Percentiles rank a stretch among this genome's conserved stretches.
Conservation (phyloP, 2,797 vertebrate species). For the Syncerus caffer region DNA sequence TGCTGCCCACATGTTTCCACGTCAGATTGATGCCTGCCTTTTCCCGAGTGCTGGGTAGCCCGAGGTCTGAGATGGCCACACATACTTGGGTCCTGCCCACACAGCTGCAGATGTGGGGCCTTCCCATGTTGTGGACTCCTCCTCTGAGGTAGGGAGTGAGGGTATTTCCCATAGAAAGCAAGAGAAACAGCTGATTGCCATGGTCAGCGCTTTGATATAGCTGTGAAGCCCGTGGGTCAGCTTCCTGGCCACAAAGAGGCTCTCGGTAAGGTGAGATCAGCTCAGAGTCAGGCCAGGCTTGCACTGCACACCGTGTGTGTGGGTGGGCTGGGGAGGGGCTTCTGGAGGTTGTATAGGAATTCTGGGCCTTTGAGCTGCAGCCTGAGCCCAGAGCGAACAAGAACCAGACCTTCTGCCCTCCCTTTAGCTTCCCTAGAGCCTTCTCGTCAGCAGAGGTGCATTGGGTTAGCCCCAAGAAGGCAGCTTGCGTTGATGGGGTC, state of each 20-base stretch:
- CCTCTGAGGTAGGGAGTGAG: neutral
- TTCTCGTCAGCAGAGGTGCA: conserved; percentile 68
- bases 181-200: neutral
- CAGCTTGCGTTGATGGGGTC: conserved; percentile 83
- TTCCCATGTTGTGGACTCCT: neutral
- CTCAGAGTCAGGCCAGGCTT: conserved; percentile 10
- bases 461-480: conserved; percentile 85
- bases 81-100: neutral
- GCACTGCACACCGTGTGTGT: neutral
- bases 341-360: conserved; percentile 61
- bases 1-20: neutral
- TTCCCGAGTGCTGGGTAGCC: neutral
- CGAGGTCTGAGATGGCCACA: neutral
- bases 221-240: neutral
- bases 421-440: conserved; percentile 72
- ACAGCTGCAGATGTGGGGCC: neutral
- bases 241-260: neutral
- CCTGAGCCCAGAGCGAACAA: conserved; percentile 47
- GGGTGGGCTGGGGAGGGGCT: neutral
- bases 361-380: conserved; percentile 54
- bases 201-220: neutral
- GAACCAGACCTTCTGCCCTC: conserved; percentile 72
- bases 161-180: neutral
- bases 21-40: neutral
- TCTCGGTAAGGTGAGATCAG: neutral